Evolutionary conservation across 2,113 vertebrate species (phyloP), one percentile per base, ranked within the genome.

Genomic region (Chitala chitala): DNA sequence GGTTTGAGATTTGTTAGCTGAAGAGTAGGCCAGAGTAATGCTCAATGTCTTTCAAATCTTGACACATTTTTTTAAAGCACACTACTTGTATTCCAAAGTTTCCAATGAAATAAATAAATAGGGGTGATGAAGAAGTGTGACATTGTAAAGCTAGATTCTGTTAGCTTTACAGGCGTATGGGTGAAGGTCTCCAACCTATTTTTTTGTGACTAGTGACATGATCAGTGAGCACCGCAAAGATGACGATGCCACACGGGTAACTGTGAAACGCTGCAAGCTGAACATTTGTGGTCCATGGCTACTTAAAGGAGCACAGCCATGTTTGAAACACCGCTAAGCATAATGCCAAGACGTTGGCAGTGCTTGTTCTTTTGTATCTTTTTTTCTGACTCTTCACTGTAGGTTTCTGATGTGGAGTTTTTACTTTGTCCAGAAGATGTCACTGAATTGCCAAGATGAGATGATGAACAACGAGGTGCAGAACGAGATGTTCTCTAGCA

Each of bases 391-490:
- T 64, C 71, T 73, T 20, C 56, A 70, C 76, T 77, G 36, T 84
- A 92, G 96, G 98, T 99, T 69, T 95, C 96, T 1, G 96, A 96
- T 3, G 95, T 99, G 29, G 96, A 99, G 82, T 98, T 96, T 0
- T 92, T 99, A 97, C 84, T 99, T 99, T 83, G 86, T 92, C 74
- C 96, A 99, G 90, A 98, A 94, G 81, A 99, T 98, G 86, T 93
- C 93, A 0, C 86, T 99, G 84, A 95, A 97, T 83, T 87, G 89
- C 61, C 88, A 87, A 71, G 96, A 99, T 29, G 93, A 96, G 42
- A 98, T 95, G 22, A 85, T 99, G 80, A 93, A 96, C 75, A 98
- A 98, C 17, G 96, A 98, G 84, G 96, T 95, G 26, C 90, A 95
- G 42, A 99, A 99, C 12, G 96, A 99, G 81, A 98, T 94, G 2